Evolutionary conservation across 30 jellyfish, hydroid and myxozoan species (phyloP).

Genomic region (Cassiopea andromeda): DNA sequence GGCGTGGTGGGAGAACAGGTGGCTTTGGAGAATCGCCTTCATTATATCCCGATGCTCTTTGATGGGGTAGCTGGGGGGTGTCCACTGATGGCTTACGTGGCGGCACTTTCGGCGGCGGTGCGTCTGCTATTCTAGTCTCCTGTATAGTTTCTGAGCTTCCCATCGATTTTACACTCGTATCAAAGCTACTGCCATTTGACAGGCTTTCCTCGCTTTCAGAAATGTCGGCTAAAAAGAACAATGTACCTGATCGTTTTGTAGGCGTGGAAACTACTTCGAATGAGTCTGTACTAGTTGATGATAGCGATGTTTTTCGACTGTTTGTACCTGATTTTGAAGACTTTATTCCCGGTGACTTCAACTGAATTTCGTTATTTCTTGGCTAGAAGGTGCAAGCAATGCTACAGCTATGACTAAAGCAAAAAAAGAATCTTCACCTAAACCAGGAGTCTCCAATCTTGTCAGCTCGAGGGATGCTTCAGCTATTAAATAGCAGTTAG

Average conservation of each 20-base stretch:
- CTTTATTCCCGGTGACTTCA: constrained; percentile 99
- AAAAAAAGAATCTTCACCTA: too few relatives aligned
- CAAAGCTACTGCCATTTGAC: constrained; percentile 55
- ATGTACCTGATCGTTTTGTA: constrained; percentile 14
- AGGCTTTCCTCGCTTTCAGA: constrained; percentile 49
- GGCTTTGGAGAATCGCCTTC: constrained; percentile 15
- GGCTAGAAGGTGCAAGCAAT: constrained; percentile 49
- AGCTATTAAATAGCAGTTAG: too few relatives aligned
- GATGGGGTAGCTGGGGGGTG: neutral
- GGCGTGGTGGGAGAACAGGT: constrained; percentile 77
- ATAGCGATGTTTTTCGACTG: constrained; percentile 52
- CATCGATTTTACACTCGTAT: neutral
- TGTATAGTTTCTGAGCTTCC: constrained; percentile 52
- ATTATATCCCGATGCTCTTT: neutral
- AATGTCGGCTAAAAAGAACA: constrained; percentile 35
- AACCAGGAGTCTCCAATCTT: too few relatives aligned
- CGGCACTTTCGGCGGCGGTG: constrained; percentile 71
- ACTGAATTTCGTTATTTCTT: constrained; percentile 74
- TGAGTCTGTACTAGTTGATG: constrained; percentile 33
- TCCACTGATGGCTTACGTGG: constrained; percentile 61
- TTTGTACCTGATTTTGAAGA: constrained; percentile 66
- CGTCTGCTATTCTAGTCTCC: constrained; percentile 46
- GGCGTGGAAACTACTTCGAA: constrained; percentile 40
- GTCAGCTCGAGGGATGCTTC: too few relatives aligned
- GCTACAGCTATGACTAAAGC: neutral